phyloP scores from a whole-genome alignment of 2,797 vertebrate species.

The Sebastes taczanowskii region DNA sequence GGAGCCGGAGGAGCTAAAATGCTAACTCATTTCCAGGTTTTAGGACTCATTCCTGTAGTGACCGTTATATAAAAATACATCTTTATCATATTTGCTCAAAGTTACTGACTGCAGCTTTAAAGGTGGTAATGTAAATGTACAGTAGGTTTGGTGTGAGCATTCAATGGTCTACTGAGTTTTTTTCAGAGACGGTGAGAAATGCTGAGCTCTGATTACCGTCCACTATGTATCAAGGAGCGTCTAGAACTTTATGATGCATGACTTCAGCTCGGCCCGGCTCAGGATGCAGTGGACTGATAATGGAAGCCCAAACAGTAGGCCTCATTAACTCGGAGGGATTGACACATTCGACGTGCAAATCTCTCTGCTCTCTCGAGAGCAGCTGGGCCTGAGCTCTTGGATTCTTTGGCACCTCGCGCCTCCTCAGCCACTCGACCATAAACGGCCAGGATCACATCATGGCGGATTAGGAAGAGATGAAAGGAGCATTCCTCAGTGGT shows the following conservation, averaged over 20 bases:
- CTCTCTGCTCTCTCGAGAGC: constrained; percentile 44
- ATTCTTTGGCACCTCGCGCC: constrained; percentile 52
- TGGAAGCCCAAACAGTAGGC: constrained; percentile 63
- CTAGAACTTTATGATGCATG: constrained; percentile 60
- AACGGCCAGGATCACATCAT: constrained; percentile 37
- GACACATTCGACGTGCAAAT: constrained; percentile 52
- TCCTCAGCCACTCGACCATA: constrained; percentile 26
- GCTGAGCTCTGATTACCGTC: constrained; percentile 54
- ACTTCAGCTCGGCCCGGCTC: constrained; percentile 24
- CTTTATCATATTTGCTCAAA: neutral
- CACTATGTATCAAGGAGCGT: constrained; percentile 36
- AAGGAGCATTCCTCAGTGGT: constrained; percentile 37
- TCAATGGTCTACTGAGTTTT: constrained; percentile 9
- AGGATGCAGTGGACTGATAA: constrained; percentile 57
- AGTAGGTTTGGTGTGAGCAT: neutral
- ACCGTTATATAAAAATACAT: too few species aligned
- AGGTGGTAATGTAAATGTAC: neutral
- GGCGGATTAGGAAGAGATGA: constrained; percentile 47
- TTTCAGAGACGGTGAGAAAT: constrained; percentile 29
- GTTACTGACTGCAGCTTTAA: neutral
- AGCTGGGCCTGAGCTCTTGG: constrained; percentile 24
- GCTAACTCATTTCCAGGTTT: too few species aligned
- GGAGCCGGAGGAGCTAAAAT: too few species aligned
- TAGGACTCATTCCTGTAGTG: too few species aligned
- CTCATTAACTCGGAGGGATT: constrained; percentile 69